Evolutionary conservation across 30 jellyfish, hydroid and myxozoan species (phyloP), one percentile per base, ranked within the genome.

Genomic region (Cassiopea xamachana): DNA sequence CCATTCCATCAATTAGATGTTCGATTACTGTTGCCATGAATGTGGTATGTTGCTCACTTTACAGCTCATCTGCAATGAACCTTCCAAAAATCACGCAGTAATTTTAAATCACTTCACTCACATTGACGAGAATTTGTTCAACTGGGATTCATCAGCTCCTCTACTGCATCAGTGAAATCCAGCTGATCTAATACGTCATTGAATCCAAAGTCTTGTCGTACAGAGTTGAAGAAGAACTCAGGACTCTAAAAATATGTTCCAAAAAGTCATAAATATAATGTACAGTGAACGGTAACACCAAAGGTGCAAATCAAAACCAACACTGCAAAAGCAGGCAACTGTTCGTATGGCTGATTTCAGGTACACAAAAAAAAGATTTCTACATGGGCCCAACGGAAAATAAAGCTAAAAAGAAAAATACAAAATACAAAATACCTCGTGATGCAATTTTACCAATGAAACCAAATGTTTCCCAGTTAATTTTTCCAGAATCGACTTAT

Each of bases 131-230:
- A 3, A 3, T 55, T 10, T 10, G 7, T 4, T 64, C 39, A 19
- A 71, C 27, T 19, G 2, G 50, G 62, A 2, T 51, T 87, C 6
- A 85, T 8, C 7, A 93, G 88, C 12, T 60, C 86, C 59, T 79
- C 55, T 51, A 93, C 47, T 10, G 93, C 97, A 58, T 93, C 95
- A 6, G 93, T 75, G 46, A 93, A 93, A 18, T 83, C 86, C 89
- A 93, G 64, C 58, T 83, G 92, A 18, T 74, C 77, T 51, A 81
- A 47, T 14, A 93, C 85, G 60, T 88, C 93, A n/a, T 79, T 67
- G 60, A 93, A 93, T 18, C 95, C 98, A 60, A 93, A 85, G 76
- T 85, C 96, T 55, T 85, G 75, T 16, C 91, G 89, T 60, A 93
- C 43, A 0, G 93, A 67, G 39, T 77, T 88, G 94, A 79, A 93